Base-by-base conservation (phyloP, 2,113 vertebrate species). In the Phalacrocorax carbo region DNA sequence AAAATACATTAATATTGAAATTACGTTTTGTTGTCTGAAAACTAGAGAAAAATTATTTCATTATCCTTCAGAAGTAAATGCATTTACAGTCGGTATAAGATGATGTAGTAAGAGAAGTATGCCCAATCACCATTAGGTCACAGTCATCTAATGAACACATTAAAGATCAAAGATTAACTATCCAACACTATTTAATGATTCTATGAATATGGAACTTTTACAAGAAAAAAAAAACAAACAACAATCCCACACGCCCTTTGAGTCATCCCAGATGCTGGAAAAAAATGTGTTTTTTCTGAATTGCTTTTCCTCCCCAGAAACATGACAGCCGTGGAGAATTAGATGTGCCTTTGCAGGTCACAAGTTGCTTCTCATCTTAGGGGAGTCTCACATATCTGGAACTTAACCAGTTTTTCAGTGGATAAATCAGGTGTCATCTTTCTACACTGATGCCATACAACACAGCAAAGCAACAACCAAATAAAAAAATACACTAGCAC, bases 1-100 rank as follows among this genome's bases (percentile, higher is more conserved):
- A 95, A 94, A 90, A 94, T 5, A 94, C 29, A 90, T 27, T 40
- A 55, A 86, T 65, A 86, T 5, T 72, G 29, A 95, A 91, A 89
- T 60, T 49, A 72, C 85, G 44, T 62, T 55, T 26, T 76, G 27
- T 21, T 70, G 6, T 38, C 66, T 92, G 34, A 83, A 92, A 88
- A 71, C 14, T 48, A 86, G 29, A 69, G 32, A 93, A 85, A 68
- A 71, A 54, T 9, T 9, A 48, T 38, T 58, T 77, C 3, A 19
- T n/a, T 76, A 73, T 66, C 20, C 29, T 87, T 64, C 29, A 64
- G 20, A 92, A 68, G 13, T n/a, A 91, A 91, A 12, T 30, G 34
- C 29, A 76, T 82, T 87, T 91, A 49, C 22, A 81, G 60, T 5
- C 6, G 1, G 23, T 49, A 9, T 16, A 62, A 86, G 38, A 61